Percentiles rank a stretch among this genome's conserved stretches.
These are phyloP conservation scores for Batillaria attramentaria DNA, from an alignment of 1,140 invertebrate genomes.

Conservation along the genomic window DNA sequence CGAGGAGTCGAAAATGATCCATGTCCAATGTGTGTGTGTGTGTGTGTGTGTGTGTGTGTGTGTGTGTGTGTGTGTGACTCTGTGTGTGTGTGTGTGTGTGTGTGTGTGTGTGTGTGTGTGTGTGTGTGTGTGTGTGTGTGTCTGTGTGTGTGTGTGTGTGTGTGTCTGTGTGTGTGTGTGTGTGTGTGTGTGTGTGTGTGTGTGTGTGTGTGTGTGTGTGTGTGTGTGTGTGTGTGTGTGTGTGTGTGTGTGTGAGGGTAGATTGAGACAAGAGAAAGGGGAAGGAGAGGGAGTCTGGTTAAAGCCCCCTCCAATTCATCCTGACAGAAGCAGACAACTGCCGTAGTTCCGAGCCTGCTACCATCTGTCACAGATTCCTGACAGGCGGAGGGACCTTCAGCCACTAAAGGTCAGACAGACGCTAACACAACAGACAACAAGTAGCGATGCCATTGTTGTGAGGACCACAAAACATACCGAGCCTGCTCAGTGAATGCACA, in stretches of 20 bases:
- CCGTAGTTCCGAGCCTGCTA: too few species aligned
- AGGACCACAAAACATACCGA: too few species aligned
- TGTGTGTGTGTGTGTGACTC: slow-evolving; percentile 7
- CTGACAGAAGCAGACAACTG: too few species aligned
- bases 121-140: slow-evolving; percentile 8
- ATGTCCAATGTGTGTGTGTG: not conserved
- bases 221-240: slow-evolving; percentile 6
- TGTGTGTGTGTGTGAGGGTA: not conserved
- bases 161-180: not conserved
- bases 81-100: slow-evolving; percentile 3
- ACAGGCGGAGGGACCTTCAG: too few species aligned
- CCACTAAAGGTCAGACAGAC: too few species aligned
- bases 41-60: not conserved
- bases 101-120: not conserved
- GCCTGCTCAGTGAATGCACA: too few species aligned
- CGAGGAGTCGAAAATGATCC: too few species aligned
- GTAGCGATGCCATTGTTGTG: too few species aligned
- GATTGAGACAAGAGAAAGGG: not conserved
- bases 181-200: not conserved
- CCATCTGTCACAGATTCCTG: too few species aligned
- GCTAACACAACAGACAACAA: too few species aligned
- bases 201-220: slow-evolving; percentile 11
- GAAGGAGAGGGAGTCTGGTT: too few species aligned
- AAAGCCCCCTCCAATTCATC: too few species aligned
- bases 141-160: slow-evolving; percentile 2